Base-by-base conservation (phyloP, 2,888 invertebrate genomes). In the Taenaris catops region DNA sequence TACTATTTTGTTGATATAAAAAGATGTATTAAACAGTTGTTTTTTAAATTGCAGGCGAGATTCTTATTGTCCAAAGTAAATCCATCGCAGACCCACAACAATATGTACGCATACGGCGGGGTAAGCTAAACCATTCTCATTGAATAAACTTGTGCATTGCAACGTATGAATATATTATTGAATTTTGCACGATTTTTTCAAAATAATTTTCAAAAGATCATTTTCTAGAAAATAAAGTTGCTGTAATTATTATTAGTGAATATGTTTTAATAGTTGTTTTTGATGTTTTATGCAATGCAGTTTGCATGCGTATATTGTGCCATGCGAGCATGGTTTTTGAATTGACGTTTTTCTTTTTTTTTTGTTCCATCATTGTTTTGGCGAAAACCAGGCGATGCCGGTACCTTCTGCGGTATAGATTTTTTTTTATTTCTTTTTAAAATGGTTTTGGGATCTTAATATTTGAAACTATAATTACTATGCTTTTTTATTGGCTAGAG, bases 21-120 rank as follows among this genome's bases (percentile, higher is more conserved):
- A n/a, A n/a, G n/a, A n/a, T n/a, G n/a, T n/a, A n/a, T n/a, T n/a
- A n/a, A n/a, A n/a, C n/a, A n/a, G n/a, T n/a, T n/a, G n/a, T n/a
- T 23, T n/a, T 29, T 24, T 10, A 25, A 10, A 32, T 71, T 89
- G 7, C 83, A 93, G 92, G 98, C 99, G 6, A 92, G 99, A 50
- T 99, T 99, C 88, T 89, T 99, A 53, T 84, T 99, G 34, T 98
- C 98, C 8, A 99, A 99, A 91, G 99, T 99, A 40, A 99, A 99
- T 81, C 99, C 99, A n/a, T 99, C 99, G 58, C 96, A 98, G 75
- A 99, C 99, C 8, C 99, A 99, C 84, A 99, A 99, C 89, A 99
- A 98, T 76, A 97, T 96, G 96, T 97, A 96, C 78, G 94, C 96
- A 21, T 98, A 96, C 75, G 96, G 95, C 60, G 95, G 95, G 90